Conservation (phyloP, 2,888 invertebrate genomes). For the Norana najaformis region DNA sequence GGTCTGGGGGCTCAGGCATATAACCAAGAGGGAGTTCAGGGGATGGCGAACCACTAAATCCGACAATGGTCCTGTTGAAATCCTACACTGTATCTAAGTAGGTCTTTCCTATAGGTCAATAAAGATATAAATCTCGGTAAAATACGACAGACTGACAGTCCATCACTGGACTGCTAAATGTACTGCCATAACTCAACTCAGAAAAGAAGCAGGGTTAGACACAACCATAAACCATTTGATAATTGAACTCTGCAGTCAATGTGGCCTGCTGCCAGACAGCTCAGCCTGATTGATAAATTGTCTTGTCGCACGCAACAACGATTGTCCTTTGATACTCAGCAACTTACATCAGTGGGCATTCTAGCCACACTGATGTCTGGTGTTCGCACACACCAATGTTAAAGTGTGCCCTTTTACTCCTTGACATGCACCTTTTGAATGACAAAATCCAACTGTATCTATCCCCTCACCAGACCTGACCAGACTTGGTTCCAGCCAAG, state of each 20-base stretch:
- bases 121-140: not conserved
- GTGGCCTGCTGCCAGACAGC: not conserved
- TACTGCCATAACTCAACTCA: not conserved
- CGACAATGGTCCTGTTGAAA: not conserved
- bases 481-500: not conserved
- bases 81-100: not conserved
- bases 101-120: not conserved
- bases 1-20: too few relatives aligned
- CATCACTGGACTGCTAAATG: not conserved
- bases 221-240: not conserved
- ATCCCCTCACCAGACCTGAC: not conserved
- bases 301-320: not conserved
- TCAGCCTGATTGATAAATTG: not conserved
- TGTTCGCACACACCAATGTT: not conserved
- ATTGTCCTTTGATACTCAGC: too few relatives aligned
- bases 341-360: too few relatives aligned
- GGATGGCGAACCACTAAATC: too few relatives aligned
- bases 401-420: too few relatives aligned
- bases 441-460: not conserved
- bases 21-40: too few relatives aligned
- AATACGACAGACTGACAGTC: slow-evolving; percentile 5
- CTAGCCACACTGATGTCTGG: not conserved
- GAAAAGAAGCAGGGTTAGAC: not conserved
- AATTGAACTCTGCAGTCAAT: not conserved
- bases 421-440: not conserved